A percentile compares a stretch with the other conserved stretches of the same genome.
Conservation (phyloP, 2,888 invertebrate genomes). For the Copidosoma aretas region DNA sequence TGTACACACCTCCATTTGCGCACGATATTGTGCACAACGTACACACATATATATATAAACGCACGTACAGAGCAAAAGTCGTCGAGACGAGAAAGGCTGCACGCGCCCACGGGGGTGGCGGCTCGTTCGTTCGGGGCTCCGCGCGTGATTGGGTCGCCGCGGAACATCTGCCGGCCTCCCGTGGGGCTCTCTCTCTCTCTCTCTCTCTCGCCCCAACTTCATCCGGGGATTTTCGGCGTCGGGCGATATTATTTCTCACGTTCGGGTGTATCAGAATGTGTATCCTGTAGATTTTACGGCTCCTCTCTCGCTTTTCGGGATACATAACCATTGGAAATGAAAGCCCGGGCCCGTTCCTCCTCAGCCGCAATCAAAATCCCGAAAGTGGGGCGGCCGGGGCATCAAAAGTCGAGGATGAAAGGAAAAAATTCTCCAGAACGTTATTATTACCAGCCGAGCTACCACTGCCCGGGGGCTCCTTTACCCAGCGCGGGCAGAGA, state of each 20-base stretch:
- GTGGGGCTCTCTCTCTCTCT: constrained; percentile 56
- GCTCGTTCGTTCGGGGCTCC: constrained; percentile 61
- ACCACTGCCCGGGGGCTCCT: neutral
- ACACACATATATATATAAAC: neutral
- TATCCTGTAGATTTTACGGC: no score
- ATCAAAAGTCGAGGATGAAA: neutral
- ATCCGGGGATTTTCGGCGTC: neutral
- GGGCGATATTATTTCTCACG: no score
- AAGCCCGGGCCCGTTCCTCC: neutral
- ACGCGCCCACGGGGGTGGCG: constrained; percentile 52
- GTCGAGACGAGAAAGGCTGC: constrained; percentile 32
- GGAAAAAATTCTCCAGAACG: constrained; percentile 7
- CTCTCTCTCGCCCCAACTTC: no score
- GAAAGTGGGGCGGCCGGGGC: neutral
- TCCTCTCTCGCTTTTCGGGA: no score
- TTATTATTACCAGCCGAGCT: neutral
- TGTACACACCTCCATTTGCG: no score
- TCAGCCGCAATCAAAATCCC: neutral
- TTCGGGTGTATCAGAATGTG: no score
- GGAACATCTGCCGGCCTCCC: constrained; percentile 63
- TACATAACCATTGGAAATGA: no score
- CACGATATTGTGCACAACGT: no score
- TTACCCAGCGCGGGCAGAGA: constrained; percentile 12
- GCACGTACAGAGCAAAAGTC: constrained; percentile 12
- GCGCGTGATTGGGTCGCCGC: constrained; percentile 62